Evolutionary conservation across 2,888 invertebrate genomes (phyloP).

Genomic region (Chrysomela aeneicollis): DNA sequence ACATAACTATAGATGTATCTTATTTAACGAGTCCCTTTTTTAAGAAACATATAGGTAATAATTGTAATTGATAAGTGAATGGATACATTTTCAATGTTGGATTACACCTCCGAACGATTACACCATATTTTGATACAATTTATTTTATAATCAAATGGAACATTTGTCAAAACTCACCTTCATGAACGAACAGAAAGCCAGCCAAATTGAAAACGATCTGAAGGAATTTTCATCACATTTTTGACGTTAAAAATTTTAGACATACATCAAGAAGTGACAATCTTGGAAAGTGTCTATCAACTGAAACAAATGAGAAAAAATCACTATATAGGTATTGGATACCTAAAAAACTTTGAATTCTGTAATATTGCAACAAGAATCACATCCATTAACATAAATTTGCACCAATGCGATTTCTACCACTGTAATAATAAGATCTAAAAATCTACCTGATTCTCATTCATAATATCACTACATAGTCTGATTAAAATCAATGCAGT

Average conservation of each 20-base stretch:
- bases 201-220: background rate
- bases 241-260: background rate
- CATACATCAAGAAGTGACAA: background rate
- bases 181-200: background rate
- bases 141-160: too few relatives aligned
- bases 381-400: background rate
- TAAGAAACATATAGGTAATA: too few relatives aligned
- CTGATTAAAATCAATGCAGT: too few relatives aligned
- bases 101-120: too few relatives aligned
- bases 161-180: background rate
- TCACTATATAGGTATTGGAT: background rate
- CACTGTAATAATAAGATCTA: too few relatives aligned
- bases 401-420: background rate
- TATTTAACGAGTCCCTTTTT: too few relatives aligned
- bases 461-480: too few relatives aligned
- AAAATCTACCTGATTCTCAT: too few relatives aligned
- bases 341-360: background rate
- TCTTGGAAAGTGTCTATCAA: background rate
- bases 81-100: background rate
- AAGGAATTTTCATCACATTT: background rate
- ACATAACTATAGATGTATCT: too few relatives aligned
- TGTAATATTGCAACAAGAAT: background rate
- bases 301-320: too few relatives aligned
- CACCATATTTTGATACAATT: too few relatives aligned
- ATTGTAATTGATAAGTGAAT: too few relatives aligned